These are phyloP conservation scores for Rosalia funebris DNA, from an alignment of 2,888 invertebrate species.

Conservation along the genomic window DNA sequence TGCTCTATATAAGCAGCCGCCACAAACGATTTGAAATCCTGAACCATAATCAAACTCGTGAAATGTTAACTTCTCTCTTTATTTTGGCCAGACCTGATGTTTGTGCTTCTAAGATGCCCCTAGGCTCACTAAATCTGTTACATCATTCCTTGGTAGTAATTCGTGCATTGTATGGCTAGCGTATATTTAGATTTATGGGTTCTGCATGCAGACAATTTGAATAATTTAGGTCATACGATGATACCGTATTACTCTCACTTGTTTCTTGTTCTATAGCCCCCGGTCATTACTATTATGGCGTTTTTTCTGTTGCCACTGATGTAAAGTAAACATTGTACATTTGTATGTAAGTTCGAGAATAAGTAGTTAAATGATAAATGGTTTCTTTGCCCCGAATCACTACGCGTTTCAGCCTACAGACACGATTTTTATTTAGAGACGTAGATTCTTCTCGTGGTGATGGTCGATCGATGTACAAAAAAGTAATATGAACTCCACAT, in stretches of 20 bases:
- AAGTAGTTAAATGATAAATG: too few relatives aligned
- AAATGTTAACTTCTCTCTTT: constrained; percentile 14
- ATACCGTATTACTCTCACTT: constrained; percentile 29
- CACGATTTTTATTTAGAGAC: too few relatives aligned
- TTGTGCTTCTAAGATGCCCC: too few relatives aligned
- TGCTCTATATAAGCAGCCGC: too few relatives aligned
- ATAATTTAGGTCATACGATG: constrained; percentile 35
- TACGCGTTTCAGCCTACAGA: too few relatives aligned
- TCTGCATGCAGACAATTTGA: constrained; percentile 33
- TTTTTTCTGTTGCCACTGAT: background rate
- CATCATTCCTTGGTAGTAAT: background rate
- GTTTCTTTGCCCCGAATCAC: too few relatives aligned
- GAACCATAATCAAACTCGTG: constrained; percentile 17
- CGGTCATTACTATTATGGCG: constrained; percentile 1
- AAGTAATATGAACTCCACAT: too few relatives aligned
- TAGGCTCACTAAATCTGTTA: constrained; percentile 6
- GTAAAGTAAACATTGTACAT: background rate
- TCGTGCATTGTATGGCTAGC: constrained; percentile 25
- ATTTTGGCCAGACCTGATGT: constrained; percentile 13
- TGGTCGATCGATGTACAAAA: too few relatives aligned
- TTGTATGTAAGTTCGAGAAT: too few relatives aligned
- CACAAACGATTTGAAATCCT: background rate
- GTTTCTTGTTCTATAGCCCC: constrained; percentile 12
- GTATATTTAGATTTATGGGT: constrained; percentile 37
- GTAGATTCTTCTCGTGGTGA: too few relatives aligned